Conservation (phyloP, 2,888 invertebrate genomes). For the Temnothorax rugatulus region DNA sequence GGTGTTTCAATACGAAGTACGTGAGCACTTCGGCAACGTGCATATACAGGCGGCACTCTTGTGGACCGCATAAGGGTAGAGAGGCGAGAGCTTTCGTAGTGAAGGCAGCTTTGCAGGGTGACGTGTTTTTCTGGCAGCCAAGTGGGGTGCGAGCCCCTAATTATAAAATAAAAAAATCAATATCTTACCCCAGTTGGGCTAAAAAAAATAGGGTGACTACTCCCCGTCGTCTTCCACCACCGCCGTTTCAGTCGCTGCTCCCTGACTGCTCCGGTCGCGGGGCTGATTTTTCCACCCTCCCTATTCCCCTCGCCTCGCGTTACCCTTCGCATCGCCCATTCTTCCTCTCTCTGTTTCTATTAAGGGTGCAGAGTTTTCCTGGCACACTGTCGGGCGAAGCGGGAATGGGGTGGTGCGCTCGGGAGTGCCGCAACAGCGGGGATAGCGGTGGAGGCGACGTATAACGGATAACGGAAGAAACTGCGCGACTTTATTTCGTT, state of each 20-base stretch:
- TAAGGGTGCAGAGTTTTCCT: conserved; percentile 52
- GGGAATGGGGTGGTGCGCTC: conserved; percentile 47
- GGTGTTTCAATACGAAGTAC: background rate
- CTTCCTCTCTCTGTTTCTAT: conserved; percentile 42
- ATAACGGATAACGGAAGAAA: conserved; percentile 80
- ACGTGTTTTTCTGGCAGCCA: conserved; percentile 85
- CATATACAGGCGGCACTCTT: conserved; percentile 15
- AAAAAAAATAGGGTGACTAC: conserved; percentile 84
- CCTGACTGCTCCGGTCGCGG: conserved; percentile 75
- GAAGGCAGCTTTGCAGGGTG: conserved; percentile 73
- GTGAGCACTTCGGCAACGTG: conserved; percentile 10
- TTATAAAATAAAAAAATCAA: conserved; percentile 86
- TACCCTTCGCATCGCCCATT: conserved; percentile 17
- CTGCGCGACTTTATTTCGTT: conserved; percentile 82
- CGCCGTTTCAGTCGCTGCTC: conserved; percentile 80
- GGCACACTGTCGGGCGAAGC: conserved; percentile 32
- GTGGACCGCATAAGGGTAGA: conserved; percentile 45
- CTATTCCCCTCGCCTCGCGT: background rate
- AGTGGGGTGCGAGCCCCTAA: conserved; percentile 84
- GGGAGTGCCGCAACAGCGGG: conserved; percentile 47
- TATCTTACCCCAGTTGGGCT: conserved; percentile 83
- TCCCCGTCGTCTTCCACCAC: conserved; percentile 70
- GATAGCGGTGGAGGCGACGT: conserved; percentile 44
- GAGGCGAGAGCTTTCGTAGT: conserved; percentile 37
- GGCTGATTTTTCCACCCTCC: conserved; percentile 77